Percentiles rank a stretch among this genome's conserved stretches.
Conservation (phyloP, 2,113 vertebrate genomes). For the Paradoxurus hermaphroditus region DNA sequence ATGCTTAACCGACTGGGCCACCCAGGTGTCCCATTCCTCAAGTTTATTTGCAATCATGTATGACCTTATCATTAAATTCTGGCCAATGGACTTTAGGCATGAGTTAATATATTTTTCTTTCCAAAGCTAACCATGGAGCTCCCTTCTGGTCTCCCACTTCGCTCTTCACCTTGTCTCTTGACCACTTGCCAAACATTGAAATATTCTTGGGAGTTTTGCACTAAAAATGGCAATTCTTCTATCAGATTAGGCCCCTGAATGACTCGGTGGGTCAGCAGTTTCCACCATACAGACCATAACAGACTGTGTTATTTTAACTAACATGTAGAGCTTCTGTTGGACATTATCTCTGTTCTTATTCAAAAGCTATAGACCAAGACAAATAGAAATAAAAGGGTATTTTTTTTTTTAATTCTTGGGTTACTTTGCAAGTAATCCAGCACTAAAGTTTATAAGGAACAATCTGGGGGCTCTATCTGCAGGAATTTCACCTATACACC, state of each 20-base stretch:
- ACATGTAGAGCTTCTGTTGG: not conserved
- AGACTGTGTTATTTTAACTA: not conserved
- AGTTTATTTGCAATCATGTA: not conserved
- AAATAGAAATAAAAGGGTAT: not conserved
- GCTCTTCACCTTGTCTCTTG: not conserved
- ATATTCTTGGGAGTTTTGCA: not conserved
- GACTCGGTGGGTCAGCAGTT: not conserved
- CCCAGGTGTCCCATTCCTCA: not conserved
- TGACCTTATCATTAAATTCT: not conserved
- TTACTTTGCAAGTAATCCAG: not conserved
- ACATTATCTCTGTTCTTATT: not conserved
- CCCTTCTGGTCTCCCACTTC: not conserved
- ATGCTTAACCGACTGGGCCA: too few relatives aligned
- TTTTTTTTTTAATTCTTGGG: not conserved
- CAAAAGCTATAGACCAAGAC: not conserved
- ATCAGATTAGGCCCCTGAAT: not conserved
- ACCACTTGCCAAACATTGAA: accelerated
- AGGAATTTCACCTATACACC: not conserved
- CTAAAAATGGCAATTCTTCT: not conserved
- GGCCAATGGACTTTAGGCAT: not conserved
- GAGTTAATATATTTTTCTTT: not conserved
- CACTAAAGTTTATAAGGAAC: not conserved
- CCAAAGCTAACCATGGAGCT: not conserved
- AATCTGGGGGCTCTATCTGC: not conserved
- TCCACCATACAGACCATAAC: accelerated